phyloP scores from a whole-genome alignment of 2,888 invertebrate genomes.

The Eretmocerus hayati region DNA sequence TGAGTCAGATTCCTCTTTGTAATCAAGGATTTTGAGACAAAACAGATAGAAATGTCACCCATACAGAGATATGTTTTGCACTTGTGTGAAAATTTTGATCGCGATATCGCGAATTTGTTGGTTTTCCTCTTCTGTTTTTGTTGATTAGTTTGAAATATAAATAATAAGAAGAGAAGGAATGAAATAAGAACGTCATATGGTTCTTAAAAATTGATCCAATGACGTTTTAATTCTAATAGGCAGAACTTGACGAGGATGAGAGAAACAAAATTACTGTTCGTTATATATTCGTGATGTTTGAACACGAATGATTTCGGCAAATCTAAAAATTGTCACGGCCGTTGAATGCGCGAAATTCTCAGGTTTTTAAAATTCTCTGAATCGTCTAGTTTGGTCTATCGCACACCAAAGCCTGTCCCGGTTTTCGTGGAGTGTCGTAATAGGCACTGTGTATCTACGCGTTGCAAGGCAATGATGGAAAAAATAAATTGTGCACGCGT shows the following conservation, averaged over 20 bases:
- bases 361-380: slow-evolving; percentile 3
- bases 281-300: slow-evolving; percentile 3
- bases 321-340: slow-evolving; percentile 6
- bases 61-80: slow-evolving; percentile 12
- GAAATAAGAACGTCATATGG: slow-evolving; percentile 10
- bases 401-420: slow-evolving; percentile 23
- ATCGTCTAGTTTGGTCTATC: slow-evolving; percentile 19
- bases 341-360: slow-evolving; percentile 10
- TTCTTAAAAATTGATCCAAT: slow-evolving; percentile 12
- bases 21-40: no score
- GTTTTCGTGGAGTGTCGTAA: slow-evolving; percentile 18
- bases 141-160: slow-evolving; percentile 23
- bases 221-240: slow-evolving; percentile 16
- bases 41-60: slow-evolving; percentile 1
- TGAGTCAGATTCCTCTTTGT: no score
- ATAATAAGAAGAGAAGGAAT: slow-evolving; percentile 5
- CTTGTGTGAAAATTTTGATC: slow-evolving; percentile 17
- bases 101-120: slow-evolving; percentile 21
- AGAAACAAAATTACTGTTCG: not conserved
- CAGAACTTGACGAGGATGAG: slow-evolving; percentile 18
- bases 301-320: slow-evolving; percentile 5
- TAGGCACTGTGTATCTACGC: slow-evolving; percentile 20
- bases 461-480: slow-evolving; percentile 1
- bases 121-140: slow-evolving; percentile 22
- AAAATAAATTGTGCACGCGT: slow-evolving; percentile 21